Conservation (phyloP, 2,888 invertebrate species). For the Volucella inanis region DNA sequence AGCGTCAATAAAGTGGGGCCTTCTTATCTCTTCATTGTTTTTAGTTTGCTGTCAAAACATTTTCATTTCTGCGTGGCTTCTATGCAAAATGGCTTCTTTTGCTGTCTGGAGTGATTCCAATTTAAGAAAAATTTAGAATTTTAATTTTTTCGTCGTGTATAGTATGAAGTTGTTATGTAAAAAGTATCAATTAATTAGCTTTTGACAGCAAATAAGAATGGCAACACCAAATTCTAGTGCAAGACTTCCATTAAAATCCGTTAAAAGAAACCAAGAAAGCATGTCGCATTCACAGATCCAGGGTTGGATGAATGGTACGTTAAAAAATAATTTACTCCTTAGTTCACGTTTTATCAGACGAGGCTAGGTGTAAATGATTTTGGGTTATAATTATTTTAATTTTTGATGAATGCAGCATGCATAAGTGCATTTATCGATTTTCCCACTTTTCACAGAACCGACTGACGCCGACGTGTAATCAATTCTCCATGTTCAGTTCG, state of each 20-base stretch:
- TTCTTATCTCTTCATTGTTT: conserved; percentile 2
- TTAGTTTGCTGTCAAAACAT: conserved; percentile 59
- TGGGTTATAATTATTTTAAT: no score
- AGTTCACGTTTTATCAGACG: no score
- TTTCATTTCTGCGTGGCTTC: conserved; percentile 38
- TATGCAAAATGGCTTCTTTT: conserved; percentile 61
- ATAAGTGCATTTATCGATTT: conserved; percentile 50
- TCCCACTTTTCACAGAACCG: background rate
- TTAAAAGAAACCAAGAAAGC: conserved; percentile 90
- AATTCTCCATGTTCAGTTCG: conserved; percentile 27
- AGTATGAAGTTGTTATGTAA: conserved; percentile 61
- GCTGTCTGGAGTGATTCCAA: conserved; percentile 41
- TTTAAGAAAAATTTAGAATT: conserved; percentile 41
- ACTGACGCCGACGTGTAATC: conserved; percentile 50
- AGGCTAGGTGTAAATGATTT: background rate
- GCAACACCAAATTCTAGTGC: conserved; percentile 78
- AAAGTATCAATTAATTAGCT: conserved; percentile 46
- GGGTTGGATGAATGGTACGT: conserved; percentile 94
- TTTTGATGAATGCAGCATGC: background rate
- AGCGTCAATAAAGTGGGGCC: conserved; percentile 15
- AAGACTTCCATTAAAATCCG: conserved; percentile 81
- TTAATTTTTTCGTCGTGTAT: conserved; percentile 55
- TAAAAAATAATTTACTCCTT: conserved; percentile 25
- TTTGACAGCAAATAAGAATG: conserved; percentile 75
- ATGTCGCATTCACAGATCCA: conserved; percentile 92